Base-by-base conservation (phyloP, 37 sponge, comb jelly and placozoan genomes). In the Eunapius fragilis region DNA sequence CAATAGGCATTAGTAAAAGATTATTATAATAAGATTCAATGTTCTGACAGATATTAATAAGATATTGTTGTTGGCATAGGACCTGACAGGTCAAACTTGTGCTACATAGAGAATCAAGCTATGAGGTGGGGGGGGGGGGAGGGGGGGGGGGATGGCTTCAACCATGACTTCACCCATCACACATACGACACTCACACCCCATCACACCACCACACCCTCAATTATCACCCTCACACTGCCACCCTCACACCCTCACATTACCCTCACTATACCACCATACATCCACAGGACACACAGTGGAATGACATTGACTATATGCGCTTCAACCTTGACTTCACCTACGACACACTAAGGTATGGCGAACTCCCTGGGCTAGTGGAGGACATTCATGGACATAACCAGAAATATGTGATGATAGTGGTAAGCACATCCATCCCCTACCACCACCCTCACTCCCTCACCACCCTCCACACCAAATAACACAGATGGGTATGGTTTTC, bases 301-400 rank as follows among this genome's bases (percentile, higher is more conserved):
- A 92, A 82, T 83, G 96, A 95, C 71, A 95, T 95, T 38, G 96
- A 95, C 84, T 92, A 95, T 78, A 95, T 95, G 96, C 35, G 75
- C 25, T 68, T 73, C 32, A 75, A 92, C 67, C 78, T 92, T 24
- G 96, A 92, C 87, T 95, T 95, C 84, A 92, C 96, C 25, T 87
- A 84, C 28, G 81, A 90, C 38, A 14, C 41, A 0, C 30, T 45
- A 9, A 78, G 49, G 4, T 95, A 70, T 84, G 70, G 25, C 25
- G 73, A 77, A 22, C 79, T 95, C 12, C 91, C 93, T 22, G 68
- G 81, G 2, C 79, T 89, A 0, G 88, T 90, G 25, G 82, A 89
- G 13, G 70, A 92, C 71, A 85, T 92, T 0, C 93, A 95, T 73
- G 31, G 79, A n/a, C 67, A 83, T 24, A 87, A 85, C 24, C 91